Conservation (phyloP, 2,113 vertebrate species). For the Lepidothrix coronata region DNA sequence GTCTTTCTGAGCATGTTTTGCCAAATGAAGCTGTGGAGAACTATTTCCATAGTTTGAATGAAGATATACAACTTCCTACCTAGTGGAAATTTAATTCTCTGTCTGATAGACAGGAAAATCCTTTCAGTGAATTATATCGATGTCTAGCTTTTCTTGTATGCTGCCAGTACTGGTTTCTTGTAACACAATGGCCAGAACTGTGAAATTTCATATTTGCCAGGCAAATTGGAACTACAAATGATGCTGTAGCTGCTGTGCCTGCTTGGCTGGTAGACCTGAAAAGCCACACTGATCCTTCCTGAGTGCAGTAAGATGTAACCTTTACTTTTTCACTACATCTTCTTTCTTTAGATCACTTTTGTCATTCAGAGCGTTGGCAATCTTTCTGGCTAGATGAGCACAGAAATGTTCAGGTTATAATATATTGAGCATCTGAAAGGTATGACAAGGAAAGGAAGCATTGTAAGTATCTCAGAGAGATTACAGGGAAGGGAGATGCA, state of each 20-base stretch:
- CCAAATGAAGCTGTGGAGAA: conserved; percentile 34
- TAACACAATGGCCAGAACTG: conserved; percentile 43
- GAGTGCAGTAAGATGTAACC: conserved; percentile 18
- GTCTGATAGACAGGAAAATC: conserved; percentile 63
- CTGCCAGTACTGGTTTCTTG: conserved; percentile 28
- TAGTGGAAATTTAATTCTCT: conserved; percentile 45
- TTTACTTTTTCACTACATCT: conserved; percentile 23
- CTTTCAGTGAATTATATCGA: conserved; percentile 35
- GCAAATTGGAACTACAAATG: conserved; percentile 55
- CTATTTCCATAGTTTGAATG: conserved; percentile 32
- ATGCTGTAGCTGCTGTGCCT: conserved; percentile 9
- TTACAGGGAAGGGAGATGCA: neutral
- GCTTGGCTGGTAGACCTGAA: conserved; percentile 47
- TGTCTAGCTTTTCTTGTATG: conserved; percentile 4
- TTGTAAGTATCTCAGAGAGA: neutral
- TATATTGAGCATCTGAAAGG: neutral
- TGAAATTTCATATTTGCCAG: conserved; percentile 52
- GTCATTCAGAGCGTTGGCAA: neutral
- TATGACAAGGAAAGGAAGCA: neutral
- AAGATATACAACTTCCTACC: conserved; percentile 44
- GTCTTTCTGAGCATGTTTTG: neutral
- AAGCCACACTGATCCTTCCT: conserved; percentile 21
- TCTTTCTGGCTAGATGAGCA: conserved; percentile 57
- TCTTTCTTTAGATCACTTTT: conserved; percentile 33
- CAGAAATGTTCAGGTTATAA: conserved; percentile 13